These are phyloP conservation scores for Acanthacorydalis orientalis DNA, from an alignment of 2,888 invertebrate species.

Conservation along the genomic window DNA sequence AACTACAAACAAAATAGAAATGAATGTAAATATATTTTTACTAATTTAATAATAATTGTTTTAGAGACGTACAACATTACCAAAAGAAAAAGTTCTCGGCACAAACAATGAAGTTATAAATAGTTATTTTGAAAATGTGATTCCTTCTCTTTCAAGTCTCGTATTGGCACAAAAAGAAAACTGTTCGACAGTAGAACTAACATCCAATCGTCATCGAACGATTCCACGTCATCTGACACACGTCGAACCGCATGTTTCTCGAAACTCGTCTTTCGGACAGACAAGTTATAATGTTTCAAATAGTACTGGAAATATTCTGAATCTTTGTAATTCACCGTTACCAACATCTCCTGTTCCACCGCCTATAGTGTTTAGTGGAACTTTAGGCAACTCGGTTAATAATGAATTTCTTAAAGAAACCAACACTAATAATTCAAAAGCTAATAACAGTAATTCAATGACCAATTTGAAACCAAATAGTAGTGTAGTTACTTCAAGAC, in stretches of 20 bases:
- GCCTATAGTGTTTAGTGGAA: conserved; percentile 2
- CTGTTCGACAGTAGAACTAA: neutral
- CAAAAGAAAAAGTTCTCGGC: conserved; percentile 1
- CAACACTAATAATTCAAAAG: neutral
- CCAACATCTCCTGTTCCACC: conserved; percentile 5
- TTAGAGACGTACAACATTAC: conserved; percentile 4
- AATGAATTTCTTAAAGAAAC: no score
- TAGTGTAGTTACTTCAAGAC: neutral
- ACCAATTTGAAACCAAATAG: neutral
- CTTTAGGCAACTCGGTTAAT: neutral
- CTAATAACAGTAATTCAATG: neutral
- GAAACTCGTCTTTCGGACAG: neutral
- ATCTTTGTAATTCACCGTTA: neutral
- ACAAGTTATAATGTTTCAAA: neutral
- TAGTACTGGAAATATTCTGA: neutral
- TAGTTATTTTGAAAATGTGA: conserved; percentile 3
- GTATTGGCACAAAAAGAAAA: conserved; percentile 12
- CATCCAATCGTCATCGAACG: conserved; percentile 24
- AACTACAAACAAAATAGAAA: no score
- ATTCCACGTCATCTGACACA: conserved; percentile 27
- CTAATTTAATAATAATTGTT: neutral
- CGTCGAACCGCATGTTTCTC: conserved; percentile 15
- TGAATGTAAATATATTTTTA: neutral
- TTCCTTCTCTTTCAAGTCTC: conserved; percentile 13
- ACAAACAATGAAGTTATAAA: conserved; percentile 6